Percentiles rank a stretch among this genome's conserved stretches.
Evolutionary conservation across 2,888 invertebrate species (phyloP).

Genomic region (Metopia argyrocephala): DNA sequence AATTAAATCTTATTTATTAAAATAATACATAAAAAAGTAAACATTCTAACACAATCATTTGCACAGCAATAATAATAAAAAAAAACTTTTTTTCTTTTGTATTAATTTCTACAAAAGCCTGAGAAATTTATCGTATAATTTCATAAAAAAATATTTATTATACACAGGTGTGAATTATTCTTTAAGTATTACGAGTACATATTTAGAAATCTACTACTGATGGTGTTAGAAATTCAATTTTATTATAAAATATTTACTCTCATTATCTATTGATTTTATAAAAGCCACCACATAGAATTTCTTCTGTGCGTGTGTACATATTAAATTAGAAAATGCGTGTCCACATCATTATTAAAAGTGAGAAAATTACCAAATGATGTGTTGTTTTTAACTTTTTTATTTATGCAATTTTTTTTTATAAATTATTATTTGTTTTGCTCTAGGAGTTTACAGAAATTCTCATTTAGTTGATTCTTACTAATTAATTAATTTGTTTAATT

Average conservation of each 20-base stretch:
- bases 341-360: not conserved
- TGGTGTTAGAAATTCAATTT: not conserved
- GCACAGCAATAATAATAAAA: not conserved
- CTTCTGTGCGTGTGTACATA: not conserved
- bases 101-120: no score
- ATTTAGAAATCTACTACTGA: not conserved
- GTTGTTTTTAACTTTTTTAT: not conserved
- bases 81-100: no score
- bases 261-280: no score
- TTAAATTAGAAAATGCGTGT: not conserved
- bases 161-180: not conserved
- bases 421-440: not conserved
- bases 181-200: not conserved
- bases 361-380: not conserved
- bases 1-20: not conserved
- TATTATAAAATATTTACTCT: no score
- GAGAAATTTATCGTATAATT: no score
- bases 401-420: not conserved
- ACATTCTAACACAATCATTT: not conserved
- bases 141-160: no score
- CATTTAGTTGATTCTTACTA: no score
- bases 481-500: no score
- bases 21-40: not conserved
- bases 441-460: no score
- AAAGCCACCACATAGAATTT: no score